Percentiles rank a stretch among this genome's conserved stretches.
Evolutionary conservation across 2,113 vertebrate genomes (phyloP).

Genomic region (Corydoras sp.): DNA sequence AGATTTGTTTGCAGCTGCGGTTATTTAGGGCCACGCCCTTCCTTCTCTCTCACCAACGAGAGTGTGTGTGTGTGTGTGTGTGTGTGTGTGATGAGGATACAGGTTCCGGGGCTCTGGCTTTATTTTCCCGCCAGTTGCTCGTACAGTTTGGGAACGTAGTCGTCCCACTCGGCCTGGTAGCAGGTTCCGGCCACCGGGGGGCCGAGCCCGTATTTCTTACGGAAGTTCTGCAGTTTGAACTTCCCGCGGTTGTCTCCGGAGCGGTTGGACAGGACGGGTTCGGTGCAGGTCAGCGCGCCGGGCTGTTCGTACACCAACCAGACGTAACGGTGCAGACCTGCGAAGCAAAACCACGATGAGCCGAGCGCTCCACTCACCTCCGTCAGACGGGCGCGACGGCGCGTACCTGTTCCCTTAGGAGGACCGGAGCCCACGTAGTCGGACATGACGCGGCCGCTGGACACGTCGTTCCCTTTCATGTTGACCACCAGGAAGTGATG

Average conservation of each 20-base stretch:
- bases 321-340: constrained; percentile 92
- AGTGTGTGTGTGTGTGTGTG: too few species aligned
- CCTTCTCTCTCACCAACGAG: too few species aligned
- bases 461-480: constrained; percentile 86
- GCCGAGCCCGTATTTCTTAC: constrained; percentile 79
- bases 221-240: constrained; percentile 81
- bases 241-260: constrained; percentile 80
- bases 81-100: background rate
- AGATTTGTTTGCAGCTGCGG: too few species aligned
- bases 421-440: constrained; percentile 89
- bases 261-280: constrained; percentile 77
- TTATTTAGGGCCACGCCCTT: too few species aligned
- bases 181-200: constrained; percentile 79
- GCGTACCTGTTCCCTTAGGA: constrained; percentile 84
- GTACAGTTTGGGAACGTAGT: constrained; percentile 90
- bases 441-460: constrained; percentile 76
- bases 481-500: constrained; percentile 93
- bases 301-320: constrained; percentile 93
- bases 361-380: too few species aligned
- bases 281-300: constrained; percentile 66
- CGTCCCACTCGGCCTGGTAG: constrained; percentile 93
- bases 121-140: constrained; percentile 86
- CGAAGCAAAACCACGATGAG: rapidly evolving
- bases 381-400: background rate
- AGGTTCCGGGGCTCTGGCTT: background rate